Percentiles rank a stretch among this genome's conserved stretches.
Conservation (phyloP, 2,888 invertebrate species). For the Isoperla grammatica region DNA sequence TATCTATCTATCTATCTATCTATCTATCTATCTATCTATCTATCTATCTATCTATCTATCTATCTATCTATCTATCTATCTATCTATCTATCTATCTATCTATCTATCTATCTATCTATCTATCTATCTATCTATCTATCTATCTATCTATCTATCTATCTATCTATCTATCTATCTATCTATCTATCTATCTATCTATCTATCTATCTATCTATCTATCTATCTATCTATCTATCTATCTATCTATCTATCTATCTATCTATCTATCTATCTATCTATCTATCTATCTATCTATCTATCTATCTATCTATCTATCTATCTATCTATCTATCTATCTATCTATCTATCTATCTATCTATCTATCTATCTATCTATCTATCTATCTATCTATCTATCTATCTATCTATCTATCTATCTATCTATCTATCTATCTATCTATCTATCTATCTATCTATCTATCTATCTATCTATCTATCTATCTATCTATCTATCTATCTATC, state of each 20-base stretch:
- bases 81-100: background rate
- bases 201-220: background rate
- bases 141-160: background rate
- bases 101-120: background rate
- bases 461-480: background rate
- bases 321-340: background rate
- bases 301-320: background rate
- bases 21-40: background rate
- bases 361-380: background rate
- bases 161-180: background rate
- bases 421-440: background rate
- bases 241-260: background rate
- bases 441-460: background rate
- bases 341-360: background rate
- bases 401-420: background rate
- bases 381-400: background rate
- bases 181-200: background rate
- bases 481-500: background rate
- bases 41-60: background rate
- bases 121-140: background rate
- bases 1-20: background rate
- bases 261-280: background rate
- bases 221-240: background rate
- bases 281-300: background rate
- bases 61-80: background rate